Conservation (phyloP, 2,888 invertebrate genomes). For the Limnephilus auricula region DNA sequence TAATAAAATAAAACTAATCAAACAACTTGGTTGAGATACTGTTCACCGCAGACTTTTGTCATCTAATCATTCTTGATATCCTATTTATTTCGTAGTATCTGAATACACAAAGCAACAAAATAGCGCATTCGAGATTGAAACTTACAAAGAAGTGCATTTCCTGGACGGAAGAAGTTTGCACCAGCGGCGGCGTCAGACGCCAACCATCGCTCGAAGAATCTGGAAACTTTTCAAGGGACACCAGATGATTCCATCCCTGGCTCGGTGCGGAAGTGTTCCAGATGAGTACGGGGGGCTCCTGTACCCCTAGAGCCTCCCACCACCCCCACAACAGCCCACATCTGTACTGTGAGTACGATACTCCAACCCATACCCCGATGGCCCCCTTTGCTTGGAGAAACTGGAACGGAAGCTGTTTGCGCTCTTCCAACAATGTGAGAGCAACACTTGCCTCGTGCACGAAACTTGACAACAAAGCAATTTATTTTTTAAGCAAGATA, state of each 20-base stretch:
- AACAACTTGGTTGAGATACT: neutral
- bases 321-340: neutral
- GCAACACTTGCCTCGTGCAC: slow-evolving; percentile 8
- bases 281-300: neutral
- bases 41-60: neutral
- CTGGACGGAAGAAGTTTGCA: slow-evolving; percentile 14
- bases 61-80: neutral
- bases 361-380: neutral
- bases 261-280: neutral
- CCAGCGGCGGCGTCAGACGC: slow-evolving; percentile 4
- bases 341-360: no score
- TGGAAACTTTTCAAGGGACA: slow-evolving; percentile 17
- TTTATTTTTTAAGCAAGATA: neutral
- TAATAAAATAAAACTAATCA: no score
- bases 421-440: slow-evolving; percentile 17
- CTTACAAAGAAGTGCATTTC: slow-evolving; percentile 4
- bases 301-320: neutral
- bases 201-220: slow-evolving; percentile 17
- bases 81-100: neutral
- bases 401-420: slow-evolving; percentile 24
- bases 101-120: neutral
- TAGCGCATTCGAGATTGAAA: neutral
- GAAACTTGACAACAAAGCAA: neutral
- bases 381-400: neutral
- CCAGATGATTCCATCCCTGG: neutral